Percentiles rank a stretch among this genome's conserved stretches.
Evolutionary conservation across 2,113 vertebrate genomes (phyloP).

Genomic region (Hippocampus mohnikei): DNA sequence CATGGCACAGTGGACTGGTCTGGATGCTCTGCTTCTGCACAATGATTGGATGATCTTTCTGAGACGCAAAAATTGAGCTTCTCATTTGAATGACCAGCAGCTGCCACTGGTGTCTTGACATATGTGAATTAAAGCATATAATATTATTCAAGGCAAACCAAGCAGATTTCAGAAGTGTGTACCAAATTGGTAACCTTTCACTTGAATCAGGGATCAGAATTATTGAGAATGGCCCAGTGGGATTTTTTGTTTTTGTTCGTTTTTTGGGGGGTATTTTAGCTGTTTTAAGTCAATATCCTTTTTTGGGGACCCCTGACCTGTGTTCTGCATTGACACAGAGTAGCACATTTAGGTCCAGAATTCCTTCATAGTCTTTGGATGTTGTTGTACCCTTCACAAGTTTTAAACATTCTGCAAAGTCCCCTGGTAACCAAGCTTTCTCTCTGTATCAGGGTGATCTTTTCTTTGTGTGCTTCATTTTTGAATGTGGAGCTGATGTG

Average conservation of each 20-base stretch:
- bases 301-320: background rate
- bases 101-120: too few relatives aligned
- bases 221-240: background rate
- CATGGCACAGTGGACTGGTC: too few relatives aligned
- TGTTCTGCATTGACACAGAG: background rate
- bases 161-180: too few relatives aligned
- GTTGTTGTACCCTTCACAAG: background rate
- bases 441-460: background rate
- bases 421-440: background rate
- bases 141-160: too few relatives aligned
- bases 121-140: too few relatives aligned
- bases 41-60: too few relatives aligned
- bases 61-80: too few relatives aligned
- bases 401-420: background rate
- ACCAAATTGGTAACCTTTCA: too few relatives aligned
- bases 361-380: background rate
- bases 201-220: background rate
- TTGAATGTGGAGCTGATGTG: background rate
- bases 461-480: background rate
- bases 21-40: too few relatives aligned
- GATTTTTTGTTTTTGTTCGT: background rate
- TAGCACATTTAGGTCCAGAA: background rate
- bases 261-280: background rate
- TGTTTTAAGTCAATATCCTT: background rate
- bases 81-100: too few relatives aligned